Conservation (phyloP, 2,888 invertebrate genomes). For the Athripsodes cinereus region DNA sequence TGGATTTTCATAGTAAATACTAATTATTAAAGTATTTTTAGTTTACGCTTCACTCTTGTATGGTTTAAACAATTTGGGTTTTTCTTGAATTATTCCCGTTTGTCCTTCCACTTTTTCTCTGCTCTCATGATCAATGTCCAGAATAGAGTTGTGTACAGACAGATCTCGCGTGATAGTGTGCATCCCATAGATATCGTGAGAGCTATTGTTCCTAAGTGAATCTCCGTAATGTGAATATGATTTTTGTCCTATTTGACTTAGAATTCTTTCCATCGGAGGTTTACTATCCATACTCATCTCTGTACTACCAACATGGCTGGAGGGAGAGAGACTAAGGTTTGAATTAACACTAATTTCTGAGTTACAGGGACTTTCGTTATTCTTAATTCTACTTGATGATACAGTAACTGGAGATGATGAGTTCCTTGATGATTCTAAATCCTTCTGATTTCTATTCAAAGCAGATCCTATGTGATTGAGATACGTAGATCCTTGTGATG, state of each 20-base stretch:
- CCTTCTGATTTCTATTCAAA: constrained; percentile 6
- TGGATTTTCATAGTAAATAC: too few species aligned
- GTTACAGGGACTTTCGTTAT: constrained; percentile 30
- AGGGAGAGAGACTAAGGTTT: constrained; percentile 30
- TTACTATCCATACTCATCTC: constrained; percentile 20
- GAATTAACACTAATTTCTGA: constrained; percentile 30
- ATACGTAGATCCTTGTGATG: constrained; percentile 12
- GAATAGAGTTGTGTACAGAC: constrained; percentile 20
- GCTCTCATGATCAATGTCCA: constrained; percentile 30
- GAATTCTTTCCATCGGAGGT: constrained; percentile 27
- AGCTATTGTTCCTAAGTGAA: constrained; percentile 35
- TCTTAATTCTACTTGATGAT: constrained; percentile 30
- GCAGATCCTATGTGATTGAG: constrained; percentile 12
- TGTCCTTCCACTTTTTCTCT: constrained; percentile 17
- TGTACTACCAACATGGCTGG: constrained; percentile 21
- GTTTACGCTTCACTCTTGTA: constrained; percentile 59
- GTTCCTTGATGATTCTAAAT: constrained; percentile 16
- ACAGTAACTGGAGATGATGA: constrained; percentile 31
- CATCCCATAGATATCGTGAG: constrained; percentile 25
- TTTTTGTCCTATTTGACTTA: constrained; percentile 31
- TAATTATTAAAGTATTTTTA: too few species aligned
- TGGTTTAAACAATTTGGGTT: constrained; percentile 69
- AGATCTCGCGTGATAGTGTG: constrained; percentile 33
- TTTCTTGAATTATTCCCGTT: constrained; percentile 32
- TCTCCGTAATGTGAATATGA: constrained; percentile 35